A percentile compares a stretch with the other conserved stretches of the same genome.
phyloP scores from a whole-genome alignment of 2,797 vertebrate genomes.

The Sorex maritimensis region DNA sequence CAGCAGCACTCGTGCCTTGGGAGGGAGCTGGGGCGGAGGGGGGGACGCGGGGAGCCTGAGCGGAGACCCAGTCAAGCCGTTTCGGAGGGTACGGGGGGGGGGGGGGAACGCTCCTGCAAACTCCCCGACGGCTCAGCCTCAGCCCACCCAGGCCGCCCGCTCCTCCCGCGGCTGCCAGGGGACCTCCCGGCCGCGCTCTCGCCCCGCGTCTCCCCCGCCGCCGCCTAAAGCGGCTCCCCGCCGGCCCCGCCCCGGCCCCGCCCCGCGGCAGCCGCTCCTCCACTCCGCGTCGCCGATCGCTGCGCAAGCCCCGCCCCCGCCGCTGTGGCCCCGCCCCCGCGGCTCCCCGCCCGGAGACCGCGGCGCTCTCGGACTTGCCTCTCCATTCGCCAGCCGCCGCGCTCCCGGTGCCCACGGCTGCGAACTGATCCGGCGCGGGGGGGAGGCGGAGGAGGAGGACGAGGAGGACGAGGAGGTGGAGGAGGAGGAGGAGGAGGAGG shows the following conservation, averaged over 20 bases:
- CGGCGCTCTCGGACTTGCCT: conserved; percentile 90
- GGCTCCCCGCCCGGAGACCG: conserved; percentile 85
- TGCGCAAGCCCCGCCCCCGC: conserved; percentile 87
- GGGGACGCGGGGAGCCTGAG: not conserved
- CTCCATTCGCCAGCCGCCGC: conserved; percentile 88
- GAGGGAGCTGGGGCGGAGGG: no score
- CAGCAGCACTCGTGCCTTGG: not conserved
- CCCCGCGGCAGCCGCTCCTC: conserved; percentile 86
- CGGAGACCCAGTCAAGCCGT: not conserved
- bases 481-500: conserved; percentile 66
- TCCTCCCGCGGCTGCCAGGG: conserved; percentile 66
- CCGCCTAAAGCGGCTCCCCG: conserved; percentile 37
- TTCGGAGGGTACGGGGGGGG: not conserved
- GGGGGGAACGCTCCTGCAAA: not conserved
- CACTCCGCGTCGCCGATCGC: conserved; percentile 87
- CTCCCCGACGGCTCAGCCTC: not conserved
- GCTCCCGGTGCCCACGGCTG: conserved; percentile 89
- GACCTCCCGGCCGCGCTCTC: conserved; percentile 75
- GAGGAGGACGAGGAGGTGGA: not conserved
- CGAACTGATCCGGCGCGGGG: conserved; percentile 86
- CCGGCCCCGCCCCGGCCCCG: conserved; percentile 83
- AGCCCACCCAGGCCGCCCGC: conserved; percentile 72
- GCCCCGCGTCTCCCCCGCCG: conserved; percentile 86
- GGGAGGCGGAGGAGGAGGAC: not conserved
- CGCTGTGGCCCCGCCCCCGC: conserved; percentile 76